These are phyloP conservation scores for Gastrophryne carolinensis DNA, from an alignment of 2,797 vertebrate genomes.

Conservation along the genomic window DNA sequence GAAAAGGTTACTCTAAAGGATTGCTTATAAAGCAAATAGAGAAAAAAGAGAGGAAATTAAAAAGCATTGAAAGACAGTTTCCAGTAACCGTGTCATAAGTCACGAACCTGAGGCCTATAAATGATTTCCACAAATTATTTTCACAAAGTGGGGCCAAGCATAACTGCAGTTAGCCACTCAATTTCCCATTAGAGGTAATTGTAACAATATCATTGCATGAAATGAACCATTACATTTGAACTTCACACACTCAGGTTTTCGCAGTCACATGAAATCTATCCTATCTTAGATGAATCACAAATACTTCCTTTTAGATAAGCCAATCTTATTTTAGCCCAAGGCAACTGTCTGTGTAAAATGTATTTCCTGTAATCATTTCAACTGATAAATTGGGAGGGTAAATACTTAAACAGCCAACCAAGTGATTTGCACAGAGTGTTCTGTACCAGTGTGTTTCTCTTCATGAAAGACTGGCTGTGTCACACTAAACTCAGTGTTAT, in stretches of 20 bases:
- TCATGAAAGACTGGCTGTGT: too few species aligned
- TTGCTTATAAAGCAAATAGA: slow-evolving; percentile 12
- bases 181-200: slow-evolving; percentile 45
- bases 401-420: background rate
- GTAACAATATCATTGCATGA: slow-evolving; percentile 39
- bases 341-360: background rate
- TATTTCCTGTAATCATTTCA: too few species aligned
- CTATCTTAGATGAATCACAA: background rate
- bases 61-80: slow-evolving; percentile 36
- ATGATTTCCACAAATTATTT: slow-evolving; percentile 50
- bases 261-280: slow-evolving; percentile 15
- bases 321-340: background rate
- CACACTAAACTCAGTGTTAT: too few species aligned
- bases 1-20: slow-evolving; percentile 10
- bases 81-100: slow-evolving; percentile 35
- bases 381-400: too few species aligned
- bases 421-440: too few species aligned
- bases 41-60: slow-evolving; percentile 37
- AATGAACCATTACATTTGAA: slow-evolving; percentile 47
- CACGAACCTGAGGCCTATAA: slow-evolving; percentile 39
- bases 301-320: background rate
- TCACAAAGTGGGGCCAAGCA: slow-evolving; percentile 32
- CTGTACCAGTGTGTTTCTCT: too few species aligned
- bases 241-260: slow-evolving; percentile 15
- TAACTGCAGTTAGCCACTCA: slow-evolving; percentile 27